Evolutionary conservation across 2,113 vertebrate species (phyloP).

Genomic region (Onychostoma macrolepis): DNA sequence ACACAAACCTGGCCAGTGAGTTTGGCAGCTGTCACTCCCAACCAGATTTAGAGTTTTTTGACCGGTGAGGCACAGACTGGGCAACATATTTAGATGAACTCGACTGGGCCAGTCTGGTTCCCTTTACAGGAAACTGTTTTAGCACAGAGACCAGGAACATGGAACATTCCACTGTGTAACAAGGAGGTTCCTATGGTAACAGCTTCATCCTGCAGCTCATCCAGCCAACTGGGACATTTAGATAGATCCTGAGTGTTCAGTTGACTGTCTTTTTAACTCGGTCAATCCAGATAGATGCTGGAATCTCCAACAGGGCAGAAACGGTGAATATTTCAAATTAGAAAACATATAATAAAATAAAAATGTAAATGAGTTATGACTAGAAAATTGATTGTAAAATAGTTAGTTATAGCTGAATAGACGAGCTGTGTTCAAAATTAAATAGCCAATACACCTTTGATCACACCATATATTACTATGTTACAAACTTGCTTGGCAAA

Average conservation of each 20-base stretch:
- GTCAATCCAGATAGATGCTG: not conserved
- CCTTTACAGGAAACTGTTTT: slow-evolving; percentile 34
- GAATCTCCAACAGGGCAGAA: not conserved
- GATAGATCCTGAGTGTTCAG: not conserved
- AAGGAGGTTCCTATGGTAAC: slow-evolving; percentile 8
- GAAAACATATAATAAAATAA: too few relatives aligned
- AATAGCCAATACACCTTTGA: too few relatives aligned
- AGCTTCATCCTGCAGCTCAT: not conserved
- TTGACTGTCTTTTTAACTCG: not conserved
- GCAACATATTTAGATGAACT: not conserved
- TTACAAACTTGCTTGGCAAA: too few relatives aligned
- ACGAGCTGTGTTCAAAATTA: too few relatives aligned
- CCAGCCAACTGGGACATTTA: not conserved
- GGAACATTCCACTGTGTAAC: not conserved
- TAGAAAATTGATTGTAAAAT: too few relatives aligned
- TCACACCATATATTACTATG: too few relatives aligned
- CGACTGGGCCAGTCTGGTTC: not conserved
- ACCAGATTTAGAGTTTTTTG: not conserved
- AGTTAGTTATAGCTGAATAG: too few relatives aligned
- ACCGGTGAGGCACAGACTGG: not conserved
- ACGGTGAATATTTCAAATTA: not conserved
- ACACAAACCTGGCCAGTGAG: slow-evolving; percentile 41
- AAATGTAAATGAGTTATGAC: too few relatives aligned
- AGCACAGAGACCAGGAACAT: slow-evolving; percentile 6
- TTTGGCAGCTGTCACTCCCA: not conserved